A percentile compares a stretch with the other conserved stretches of the same genome.
These are phyloP conservation scores for Piscicola geometra DNA, from an alignment of 2,888 invertebrate species.

Conservation along the genomic window DNA sequence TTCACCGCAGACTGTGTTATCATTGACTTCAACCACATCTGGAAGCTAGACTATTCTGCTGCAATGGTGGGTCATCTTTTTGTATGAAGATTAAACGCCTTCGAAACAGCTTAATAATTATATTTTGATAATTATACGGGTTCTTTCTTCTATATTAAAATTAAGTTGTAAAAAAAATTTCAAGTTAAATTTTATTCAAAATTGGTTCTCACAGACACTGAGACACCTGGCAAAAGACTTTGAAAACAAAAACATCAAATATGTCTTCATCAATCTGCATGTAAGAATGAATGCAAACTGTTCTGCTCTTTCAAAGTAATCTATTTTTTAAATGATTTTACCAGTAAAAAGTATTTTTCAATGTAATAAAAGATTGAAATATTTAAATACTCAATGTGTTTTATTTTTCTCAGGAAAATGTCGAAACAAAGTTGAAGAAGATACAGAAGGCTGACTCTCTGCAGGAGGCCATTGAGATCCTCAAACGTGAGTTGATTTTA, in stretches of 20 bases:
- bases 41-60: constrained; percentile 30
- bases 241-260: constrained; percentile 19
- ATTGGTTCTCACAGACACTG: constrained; percentile 4
- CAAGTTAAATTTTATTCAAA: too few species aligned
- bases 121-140: too few species aligned
- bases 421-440: background rate
- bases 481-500: background rate
- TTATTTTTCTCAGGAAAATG: background rate
- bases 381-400: too few species aligned
- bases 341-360: too few species aligned
- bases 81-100: too few species aligned
- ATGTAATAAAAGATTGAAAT: too few species aligned
- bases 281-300: too few species aligned
- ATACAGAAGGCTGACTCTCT: background rate
- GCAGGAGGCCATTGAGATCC: background rate
- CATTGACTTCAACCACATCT: constrained; percentile 31
- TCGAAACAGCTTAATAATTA: too few species aligned
- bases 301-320: too few species aligned
- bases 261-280: constrained; percentile 27
- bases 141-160: too few species aligned
- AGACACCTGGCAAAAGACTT: constrained; percentile 23
- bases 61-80: constrained; percentile 1
- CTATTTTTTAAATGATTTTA: background rate
- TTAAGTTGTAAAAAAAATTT: too few species aligned
- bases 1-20: constrained; percentile 20